A percentile compares a stretch with the other conserved stretches of the same genome.
Conservation (phyloP, 2,888 invertebrate genomes). For the Sipha maydis region DNA sequence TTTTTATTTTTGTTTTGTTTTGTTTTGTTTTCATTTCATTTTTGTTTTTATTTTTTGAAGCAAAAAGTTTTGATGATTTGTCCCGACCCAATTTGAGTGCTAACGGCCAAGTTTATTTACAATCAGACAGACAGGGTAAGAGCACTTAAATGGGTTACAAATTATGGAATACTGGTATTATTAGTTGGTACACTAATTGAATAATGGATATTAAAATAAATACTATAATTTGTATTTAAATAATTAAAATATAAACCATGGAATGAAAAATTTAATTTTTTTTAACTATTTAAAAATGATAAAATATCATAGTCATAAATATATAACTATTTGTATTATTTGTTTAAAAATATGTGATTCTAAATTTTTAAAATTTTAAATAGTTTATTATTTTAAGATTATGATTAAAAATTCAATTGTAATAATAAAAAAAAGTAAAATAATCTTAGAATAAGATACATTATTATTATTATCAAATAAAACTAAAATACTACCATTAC, state of each 20-base stretch:
- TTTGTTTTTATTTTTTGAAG: constrained; percentile 61
- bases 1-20: constrained; percentile 51
- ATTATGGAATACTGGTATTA: constrained; percentile 19
- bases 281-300: too few species aligned
- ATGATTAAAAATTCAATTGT: neutral
- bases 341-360: too few species aligned
- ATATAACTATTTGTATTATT: too few species aligned
- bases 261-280: too few species aligned
- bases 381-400: neutral
- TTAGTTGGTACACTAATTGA: constrained; percentile 31
- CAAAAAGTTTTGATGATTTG: constrained; percentile 74
- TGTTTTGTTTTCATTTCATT: constrained; percentile 56
- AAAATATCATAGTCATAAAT: too few species aligned
- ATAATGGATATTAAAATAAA: too few species aligned
- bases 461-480: neutral
- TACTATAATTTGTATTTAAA: too few species aligned
- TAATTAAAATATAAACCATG: too few species aligned
- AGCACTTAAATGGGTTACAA: constrained; percentile 64
- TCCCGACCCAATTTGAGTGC: constrained; percentile 81
- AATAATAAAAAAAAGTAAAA: neutral
- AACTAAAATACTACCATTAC: neutral
- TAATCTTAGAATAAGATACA: neutral
- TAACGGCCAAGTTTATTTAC: constrained; percentile 84
- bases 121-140: constrained; percentile 87
- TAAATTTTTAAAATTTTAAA: too few species aligned